Evolutionary conservation across 2,113 vertebrate species (phyloP), one percentile per base, ranked within the genome.

Genomic region (Oreochromis niloticus): DNA sequence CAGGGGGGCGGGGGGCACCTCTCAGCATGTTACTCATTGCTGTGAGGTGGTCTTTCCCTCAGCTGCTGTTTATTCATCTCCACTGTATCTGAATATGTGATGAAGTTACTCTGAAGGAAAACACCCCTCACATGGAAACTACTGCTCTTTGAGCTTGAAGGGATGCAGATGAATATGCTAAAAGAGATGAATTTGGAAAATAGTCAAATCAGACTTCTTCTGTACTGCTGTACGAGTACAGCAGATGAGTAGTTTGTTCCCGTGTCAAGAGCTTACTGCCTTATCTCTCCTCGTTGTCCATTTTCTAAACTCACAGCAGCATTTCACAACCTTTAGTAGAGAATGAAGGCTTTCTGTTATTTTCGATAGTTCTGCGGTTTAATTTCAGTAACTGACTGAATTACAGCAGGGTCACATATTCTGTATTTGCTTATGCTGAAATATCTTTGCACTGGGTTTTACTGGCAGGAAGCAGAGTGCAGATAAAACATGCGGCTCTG

Each of bases 41-140:
- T 41, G 39, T 90, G 82, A 87, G 66, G 92, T 54, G 93, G 92
- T 91, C 91, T 92, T 94, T 94, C 93, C 91, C 90, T 34, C 14
- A 87, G 73, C 85, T 89, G 85, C 81, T 83, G 82, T 84, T 92
- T 82, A 82, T 73, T 86, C 81, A 73, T 41, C 7, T 48, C 52
- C 59, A 85, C 59, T 85, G 68, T 24, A 90, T 90, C 84, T 93
- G 91, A 94, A 93, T 91, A 85, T n/a, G 84, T n/a, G 82, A 34
- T 80, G 30, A 16, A 46, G 6, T 30, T 39, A 30, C 36, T 78
- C 36, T 59, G 14, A 73, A 34, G 75, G 90, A 91, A 91, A 93
- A 66, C 66, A 73, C 93, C 94, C 90, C 92, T 94, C 46, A 81
- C 3, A 56, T 89, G 94, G 95, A 93, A 95, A 95, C 75, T 89